Evolutionary conservation across 2,888 invertebrate species (phyloP).

Genomic region (Ectemnius lituratus): DNA sequence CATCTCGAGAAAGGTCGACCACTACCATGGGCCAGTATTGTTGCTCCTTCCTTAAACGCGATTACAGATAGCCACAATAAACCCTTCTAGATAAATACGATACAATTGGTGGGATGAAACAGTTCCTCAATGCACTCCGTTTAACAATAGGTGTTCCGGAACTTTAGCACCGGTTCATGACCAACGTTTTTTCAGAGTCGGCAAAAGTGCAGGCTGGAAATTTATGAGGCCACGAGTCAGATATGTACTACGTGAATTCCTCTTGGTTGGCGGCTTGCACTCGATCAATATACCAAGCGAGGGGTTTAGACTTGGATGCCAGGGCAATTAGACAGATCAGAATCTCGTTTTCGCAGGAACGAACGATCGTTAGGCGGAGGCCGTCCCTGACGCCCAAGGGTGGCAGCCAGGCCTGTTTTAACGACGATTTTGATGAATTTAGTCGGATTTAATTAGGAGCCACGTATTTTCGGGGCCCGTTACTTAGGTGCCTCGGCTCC

Average conservation of each 20-base stretch:
- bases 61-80: no score
- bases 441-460: slow-evolving; percentile 71
- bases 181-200: no score
- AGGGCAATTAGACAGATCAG: slow-evolving; percentile 63
- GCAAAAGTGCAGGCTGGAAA: not conserved
- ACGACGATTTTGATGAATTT: slow-evolving; percentile 71
- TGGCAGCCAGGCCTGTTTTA: slow-evolving; percentile 40
- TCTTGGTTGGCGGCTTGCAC: slow-evolving; percentile 39
- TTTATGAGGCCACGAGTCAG: slow-evolving; percentile 42
- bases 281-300: not conserved
- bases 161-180: no score
- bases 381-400: slow-evolving; percentile 25
- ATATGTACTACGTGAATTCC: slow-evolving; percentile 44
- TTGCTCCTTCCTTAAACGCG: no score
- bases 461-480: slow-evolving; percentile 66
- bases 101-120: no score
- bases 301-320: no score
- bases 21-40: not conserved
- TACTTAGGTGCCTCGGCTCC: slow-evolving; percentile 48
- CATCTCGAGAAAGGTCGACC: not conserved
- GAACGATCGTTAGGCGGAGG: not conserved
- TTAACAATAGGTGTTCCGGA: no score
- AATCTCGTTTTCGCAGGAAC: slow-evolving; percentile 59
- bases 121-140: no score
- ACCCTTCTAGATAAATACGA: no score